Conservation (phyloP, 2,888 invertebrate species). For the Nomada ruficornis region DNA sequence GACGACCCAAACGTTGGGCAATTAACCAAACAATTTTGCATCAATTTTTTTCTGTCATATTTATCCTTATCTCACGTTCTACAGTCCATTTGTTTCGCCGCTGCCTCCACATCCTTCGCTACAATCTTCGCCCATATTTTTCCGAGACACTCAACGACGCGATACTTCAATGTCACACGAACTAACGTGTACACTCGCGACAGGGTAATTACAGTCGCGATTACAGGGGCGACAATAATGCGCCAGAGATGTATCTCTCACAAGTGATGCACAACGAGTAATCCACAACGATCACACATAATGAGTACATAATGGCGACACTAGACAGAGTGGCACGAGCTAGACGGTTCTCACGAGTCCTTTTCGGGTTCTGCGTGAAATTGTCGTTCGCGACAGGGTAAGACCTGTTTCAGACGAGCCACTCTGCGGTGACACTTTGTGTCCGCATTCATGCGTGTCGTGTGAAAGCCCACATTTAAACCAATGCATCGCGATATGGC, state of each 20-base stretch:
- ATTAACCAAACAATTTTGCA: no score
- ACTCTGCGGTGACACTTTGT: no score
- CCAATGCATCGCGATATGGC: no score
- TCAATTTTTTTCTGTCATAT: no score
- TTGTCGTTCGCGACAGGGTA: conserved; percentile 5
- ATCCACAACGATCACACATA: conserved; percentile 38
- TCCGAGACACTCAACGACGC: not conserved
- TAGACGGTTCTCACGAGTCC: conserved; percentile 23
- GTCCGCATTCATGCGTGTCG: no score
- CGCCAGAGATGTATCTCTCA: not conserved
- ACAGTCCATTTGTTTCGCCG: no score
- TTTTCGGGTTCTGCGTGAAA: conserved; percentile 27
- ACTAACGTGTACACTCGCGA: not conserved
- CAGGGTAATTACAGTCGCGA: conserved; percentile 30
- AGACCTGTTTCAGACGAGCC: not conserved
- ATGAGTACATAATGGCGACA: conserved; percentile 40
- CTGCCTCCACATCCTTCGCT: no score
- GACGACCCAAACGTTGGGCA: no score
- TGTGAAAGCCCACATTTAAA: no score
- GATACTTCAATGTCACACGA: not conserved
- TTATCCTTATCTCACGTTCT: no score
- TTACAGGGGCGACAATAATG: conserved; percentile 17
- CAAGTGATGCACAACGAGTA: not conserved
- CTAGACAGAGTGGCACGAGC: conserved; percentile 14
- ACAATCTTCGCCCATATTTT: not conserved